Conservation (phyloP, 2,113 vertebrate species). For the Stomatorhinus ivindoensis region DNA sequence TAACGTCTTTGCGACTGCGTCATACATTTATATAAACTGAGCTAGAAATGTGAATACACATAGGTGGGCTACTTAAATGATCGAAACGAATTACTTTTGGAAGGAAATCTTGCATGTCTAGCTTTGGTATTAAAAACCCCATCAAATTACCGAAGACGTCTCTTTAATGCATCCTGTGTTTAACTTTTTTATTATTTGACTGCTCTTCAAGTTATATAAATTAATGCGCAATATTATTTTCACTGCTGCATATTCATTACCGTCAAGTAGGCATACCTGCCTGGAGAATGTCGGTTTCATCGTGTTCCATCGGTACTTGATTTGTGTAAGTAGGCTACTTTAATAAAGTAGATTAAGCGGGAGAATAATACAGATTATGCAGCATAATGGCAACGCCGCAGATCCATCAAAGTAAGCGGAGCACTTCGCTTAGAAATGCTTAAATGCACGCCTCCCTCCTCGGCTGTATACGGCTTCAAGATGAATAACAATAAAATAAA, state of each 20-base stretch:
- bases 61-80: neutral
- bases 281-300: neutral
- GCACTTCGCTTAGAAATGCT: neutral
- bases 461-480: neutral
- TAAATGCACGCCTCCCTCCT: neutral
- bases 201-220: neutral
- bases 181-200: too few species aligned
- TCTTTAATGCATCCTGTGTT: neutral
- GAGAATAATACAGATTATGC: slow-evolving; percentile 4
- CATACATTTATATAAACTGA: neutral
- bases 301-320: neutral
- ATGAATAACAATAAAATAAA: slow-evolving; percentile 9
- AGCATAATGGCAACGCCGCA: neutral
- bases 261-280: neutral
- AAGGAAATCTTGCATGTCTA: neutral
- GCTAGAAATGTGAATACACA: neutral
- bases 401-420: neutral
- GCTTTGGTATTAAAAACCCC: neutral
- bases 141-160: neutral
- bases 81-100: neutral
- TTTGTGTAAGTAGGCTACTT: neutral
- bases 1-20: neutral
- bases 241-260: neutral
- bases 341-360: neutral
- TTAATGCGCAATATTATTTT: neutral